Conservation (phyloP, 2,888 invertebrate species). For the Pseudococcus viburni region DNA sequence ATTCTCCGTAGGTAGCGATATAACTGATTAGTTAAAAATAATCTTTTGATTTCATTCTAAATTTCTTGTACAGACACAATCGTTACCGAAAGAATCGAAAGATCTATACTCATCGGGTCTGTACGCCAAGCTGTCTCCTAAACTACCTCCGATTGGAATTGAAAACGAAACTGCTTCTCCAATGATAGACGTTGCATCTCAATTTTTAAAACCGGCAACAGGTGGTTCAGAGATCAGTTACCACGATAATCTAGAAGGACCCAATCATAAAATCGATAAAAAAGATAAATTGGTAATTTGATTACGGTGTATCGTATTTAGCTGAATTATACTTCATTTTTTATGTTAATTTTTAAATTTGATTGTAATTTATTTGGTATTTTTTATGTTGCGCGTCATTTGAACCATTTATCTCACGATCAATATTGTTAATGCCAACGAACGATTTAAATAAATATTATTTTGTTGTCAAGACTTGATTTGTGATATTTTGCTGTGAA, state of each 20-base stretch:
- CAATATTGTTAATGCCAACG: not conserved
- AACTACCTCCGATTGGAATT: conserved; percentile 51
- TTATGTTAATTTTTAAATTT: not conserved
- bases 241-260: conserved; percentile 55
- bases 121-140: conserved; percentile 42
- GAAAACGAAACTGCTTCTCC: conserved; percentile 49
- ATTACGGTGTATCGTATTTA: not conserved
- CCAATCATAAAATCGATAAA: conserved; percentile 45
- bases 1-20: too few relatives aligned
- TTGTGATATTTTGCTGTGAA: conserved; percentile 57
- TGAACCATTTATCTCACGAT: not conserved
- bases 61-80: conserved; percentile 3
- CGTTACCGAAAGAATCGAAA: conserved; percentile 18
- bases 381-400: not conserved
- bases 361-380: conserved; percentile 21
- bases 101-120: conserved; percentile 40
- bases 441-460: conserved; percentile 39
- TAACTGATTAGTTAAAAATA: not conserved
- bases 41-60: not conserved
- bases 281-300: conserved; percentile 23
- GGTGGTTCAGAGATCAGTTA: conserved; percentile 60
- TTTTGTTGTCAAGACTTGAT: conserved; percentile 38
- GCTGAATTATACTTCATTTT: not conserved
- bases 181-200: conserved; percentile 35
- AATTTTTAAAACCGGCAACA: conserved; percentile 54